Conservation (phyloP, 2,113 vertebrate species). For the Corapipo altera region DNA sequence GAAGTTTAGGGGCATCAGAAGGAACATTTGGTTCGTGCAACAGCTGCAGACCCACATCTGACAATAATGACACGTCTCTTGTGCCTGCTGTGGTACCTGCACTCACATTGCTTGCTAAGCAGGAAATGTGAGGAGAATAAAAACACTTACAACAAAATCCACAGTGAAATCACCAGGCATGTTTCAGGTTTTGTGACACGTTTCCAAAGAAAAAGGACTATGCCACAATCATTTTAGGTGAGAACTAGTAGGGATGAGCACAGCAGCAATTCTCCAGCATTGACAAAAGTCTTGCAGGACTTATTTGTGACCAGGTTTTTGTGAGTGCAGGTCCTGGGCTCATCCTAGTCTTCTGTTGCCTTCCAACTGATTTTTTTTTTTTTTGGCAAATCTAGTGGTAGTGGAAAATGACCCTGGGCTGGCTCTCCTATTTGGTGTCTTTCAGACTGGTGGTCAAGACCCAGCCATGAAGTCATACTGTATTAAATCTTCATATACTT, state of each 20-base stretch:
- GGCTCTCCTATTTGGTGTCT: fast-evolving
- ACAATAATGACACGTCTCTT: background rate
- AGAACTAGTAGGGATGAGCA: background rate
- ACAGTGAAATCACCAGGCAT: background rate
- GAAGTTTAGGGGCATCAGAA: background rate
- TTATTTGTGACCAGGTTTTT: background rate
- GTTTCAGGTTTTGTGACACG: background rate
- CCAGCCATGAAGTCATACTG: background rate
- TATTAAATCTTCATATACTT: background rate
- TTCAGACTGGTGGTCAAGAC: background rate
- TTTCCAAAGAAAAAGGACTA: background rate
- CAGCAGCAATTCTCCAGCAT: background rate
- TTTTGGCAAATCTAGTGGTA: background rate
- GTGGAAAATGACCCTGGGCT: background rate
- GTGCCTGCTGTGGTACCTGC: background rate
- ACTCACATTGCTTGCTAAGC: background rate
- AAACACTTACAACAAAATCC: background rate
- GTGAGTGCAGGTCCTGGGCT: background rate
- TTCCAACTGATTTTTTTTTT: background rate
- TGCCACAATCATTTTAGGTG: background rate
- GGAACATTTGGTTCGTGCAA: constrained; percentile 10
- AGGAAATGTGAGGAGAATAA: background rate
- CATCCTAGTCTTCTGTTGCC: background rate
- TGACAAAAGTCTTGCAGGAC: background rate
- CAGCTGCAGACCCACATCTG: background rate